These are phyloP conservation scores for Steatocranus sp. DNA, from an alignment of 2,797 vertebrate species.

Conservation along the genomic window DNA sequence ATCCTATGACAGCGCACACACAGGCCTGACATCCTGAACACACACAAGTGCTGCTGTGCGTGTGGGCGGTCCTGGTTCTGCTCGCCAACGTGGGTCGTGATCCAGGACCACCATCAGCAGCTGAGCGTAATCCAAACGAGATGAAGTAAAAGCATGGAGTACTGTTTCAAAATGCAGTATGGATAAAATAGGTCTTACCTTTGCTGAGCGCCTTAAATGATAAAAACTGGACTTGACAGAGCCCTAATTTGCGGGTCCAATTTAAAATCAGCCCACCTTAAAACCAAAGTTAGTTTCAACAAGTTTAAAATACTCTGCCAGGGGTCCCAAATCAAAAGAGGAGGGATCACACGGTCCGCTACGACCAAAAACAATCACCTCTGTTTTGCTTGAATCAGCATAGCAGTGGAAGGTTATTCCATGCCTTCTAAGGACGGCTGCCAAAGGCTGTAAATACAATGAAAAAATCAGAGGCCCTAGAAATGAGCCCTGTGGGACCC, in stretches of 20 bases:
- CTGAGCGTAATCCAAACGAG: not conserved
- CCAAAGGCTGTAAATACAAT: not conserved
- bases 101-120: not conserved
- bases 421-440: not conserved
- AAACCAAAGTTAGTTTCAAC: not conserved
- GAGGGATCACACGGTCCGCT: not conserved
- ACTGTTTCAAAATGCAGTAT: not conserved
- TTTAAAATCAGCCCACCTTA: not conserved
- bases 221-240: not conserved
- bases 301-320: not conserved
- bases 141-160: not conserved
- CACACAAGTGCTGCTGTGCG: not conserved
- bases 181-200: not conserved
- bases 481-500: not conserved
- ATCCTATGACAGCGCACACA: not conserved
- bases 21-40: not conserved
- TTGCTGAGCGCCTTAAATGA: not conserved
- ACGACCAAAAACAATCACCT: not conserved
- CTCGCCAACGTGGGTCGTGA: not conserved
- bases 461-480: not conserved
- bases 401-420: not conserved
- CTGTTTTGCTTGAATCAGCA: not conserved
- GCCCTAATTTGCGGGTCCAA: not conserved
- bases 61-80: not conserved
- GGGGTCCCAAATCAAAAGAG: not conserved